These are phyloP conservation scores for Pollimyrus isidori DNA, from an alignment of 2,113 vertebrate genomes.

Conservation along the genomic window DNA sequence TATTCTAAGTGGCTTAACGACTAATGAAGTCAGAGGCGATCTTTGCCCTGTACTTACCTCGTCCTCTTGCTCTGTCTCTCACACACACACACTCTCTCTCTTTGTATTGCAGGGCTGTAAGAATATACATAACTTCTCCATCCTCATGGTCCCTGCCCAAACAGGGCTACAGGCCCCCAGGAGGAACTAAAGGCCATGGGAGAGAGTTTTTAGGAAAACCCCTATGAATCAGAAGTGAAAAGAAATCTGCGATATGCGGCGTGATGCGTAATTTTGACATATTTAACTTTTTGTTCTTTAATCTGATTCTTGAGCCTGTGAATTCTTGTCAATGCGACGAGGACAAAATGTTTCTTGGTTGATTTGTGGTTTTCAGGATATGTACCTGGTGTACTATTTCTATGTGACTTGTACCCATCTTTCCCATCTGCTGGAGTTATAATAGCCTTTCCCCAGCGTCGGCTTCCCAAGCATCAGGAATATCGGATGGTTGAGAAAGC, in stretches of 20 bases:
- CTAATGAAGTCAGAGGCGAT: not conserved
- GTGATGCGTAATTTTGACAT: not conserved
- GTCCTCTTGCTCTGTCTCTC: not conserved
- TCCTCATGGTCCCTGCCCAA: not conserved
- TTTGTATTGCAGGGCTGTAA: not conserved
- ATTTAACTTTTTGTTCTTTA: not conserved
- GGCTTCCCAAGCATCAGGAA: not conserved
- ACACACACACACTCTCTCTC: not conserved
- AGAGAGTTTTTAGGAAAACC: not conserved
- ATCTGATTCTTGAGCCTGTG: not conserved
- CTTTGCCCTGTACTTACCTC: not conserved
- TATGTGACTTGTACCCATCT: not conserved
- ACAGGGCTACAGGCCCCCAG: not conserved
- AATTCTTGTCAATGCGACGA: not conserved
- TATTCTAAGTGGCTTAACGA: conserved; percentile 10
- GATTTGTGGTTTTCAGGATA: not conserved
- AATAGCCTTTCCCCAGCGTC: not conserved
- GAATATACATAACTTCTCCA: not conserved
- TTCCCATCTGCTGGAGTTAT: not conserved
- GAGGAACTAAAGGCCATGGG: not conserved
- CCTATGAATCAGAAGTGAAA: not conserved
- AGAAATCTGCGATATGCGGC: too few species aligned
- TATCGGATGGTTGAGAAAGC: not conserved
- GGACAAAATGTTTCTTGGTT: not conserved
- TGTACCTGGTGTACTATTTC: not conserved